These are phyloP conservation scores for Reticulitermes speratus DNA, from an alignment of 1,140 invertebrate genomes.

Conservation along the genomic window DNA sequence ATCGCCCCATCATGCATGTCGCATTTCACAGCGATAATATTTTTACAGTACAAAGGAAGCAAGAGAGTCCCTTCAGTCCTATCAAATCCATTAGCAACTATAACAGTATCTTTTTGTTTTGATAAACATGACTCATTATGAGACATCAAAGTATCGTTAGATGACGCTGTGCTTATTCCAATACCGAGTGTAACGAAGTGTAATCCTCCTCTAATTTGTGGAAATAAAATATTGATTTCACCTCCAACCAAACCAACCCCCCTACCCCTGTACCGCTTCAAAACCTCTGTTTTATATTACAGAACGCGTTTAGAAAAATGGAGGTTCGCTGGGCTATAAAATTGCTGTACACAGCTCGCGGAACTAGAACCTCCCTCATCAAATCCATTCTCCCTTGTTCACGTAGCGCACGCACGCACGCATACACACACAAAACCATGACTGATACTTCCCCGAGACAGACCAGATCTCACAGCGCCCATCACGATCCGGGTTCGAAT, in stretches of 20 bases:
- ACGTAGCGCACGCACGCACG: too few relatives aligned
- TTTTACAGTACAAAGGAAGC: background rate
- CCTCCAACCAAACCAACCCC: too few relatives aligned
- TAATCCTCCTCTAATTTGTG: background rate
- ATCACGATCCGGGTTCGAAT: too few relatives aligned
- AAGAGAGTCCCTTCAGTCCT: background rate
- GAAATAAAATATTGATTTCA: background rate
- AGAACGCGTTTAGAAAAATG: background rate
- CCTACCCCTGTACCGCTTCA: too few relatives aligned
- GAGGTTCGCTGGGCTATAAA: background rate
- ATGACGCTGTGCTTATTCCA: background rate
- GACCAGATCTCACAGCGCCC: too few relatives aligned
- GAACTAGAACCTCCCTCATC: background rate
- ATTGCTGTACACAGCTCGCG: background rate
- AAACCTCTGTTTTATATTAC: background rate
- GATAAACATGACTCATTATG: background rate
- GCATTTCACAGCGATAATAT: background rate
- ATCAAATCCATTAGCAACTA: background rate
- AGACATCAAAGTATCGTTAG: background rate
- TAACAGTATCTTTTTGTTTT: background rate
- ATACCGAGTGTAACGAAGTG: background rate
- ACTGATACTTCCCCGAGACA: too few relatives aligned
- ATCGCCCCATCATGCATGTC: background rate
- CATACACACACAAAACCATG: background rate
- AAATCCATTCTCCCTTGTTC: background rate